Percentiles rank a stretch among this genome's conserved stretches.
phyloP scores from a whole-genome alignment of 2,797 vertebrate genomes.

The Perdix hodgsoniae region DNA sequence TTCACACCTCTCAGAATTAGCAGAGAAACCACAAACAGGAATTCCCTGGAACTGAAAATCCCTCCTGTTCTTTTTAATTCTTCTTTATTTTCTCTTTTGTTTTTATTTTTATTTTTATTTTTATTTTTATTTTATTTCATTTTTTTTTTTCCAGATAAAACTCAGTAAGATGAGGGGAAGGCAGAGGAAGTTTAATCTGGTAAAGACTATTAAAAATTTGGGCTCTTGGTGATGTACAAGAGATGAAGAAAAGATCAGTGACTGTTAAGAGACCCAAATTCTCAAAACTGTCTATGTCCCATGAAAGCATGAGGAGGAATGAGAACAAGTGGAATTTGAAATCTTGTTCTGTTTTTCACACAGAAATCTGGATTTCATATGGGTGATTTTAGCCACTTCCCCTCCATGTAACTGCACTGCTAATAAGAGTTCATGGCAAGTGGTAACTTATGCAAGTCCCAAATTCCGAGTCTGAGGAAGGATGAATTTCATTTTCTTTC shows the following conservation, averaged over 20 bases:
- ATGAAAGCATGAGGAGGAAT: not conserved
- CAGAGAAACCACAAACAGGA: not conserved
- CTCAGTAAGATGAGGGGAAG: not conserved
- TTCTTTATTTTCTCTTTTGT: no score
- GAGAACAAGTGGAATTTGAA: not conserved
- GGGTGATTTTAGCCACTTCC: not conserved
- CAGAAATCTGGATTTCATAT: not conserved
- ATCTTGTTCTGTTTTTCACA: not conserved
- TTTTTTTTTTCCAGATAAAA: no score
- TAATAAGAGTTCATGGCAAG: rapidly evolving
- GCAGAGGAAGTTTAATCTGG: not conserved
- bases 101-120: no score
- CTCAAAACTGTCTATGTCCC: not conserved
- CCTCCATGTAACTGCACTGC: not conserved
- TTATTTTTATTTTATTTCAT: not conserved
- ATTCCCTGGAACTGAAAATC: not conserved
- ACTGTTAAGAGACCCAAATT: not conserved
- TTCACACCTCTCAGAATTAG: conserved; percentile 1
- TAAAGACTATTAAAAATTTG: not conserved
- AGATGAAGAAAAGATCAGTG: not conserved
- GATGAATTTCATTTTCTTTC: not conserved
- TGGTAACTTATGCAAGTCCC: not conserved
- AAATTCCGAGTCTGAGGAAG: not conserved
- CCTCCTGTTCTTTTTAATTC: not conserved
- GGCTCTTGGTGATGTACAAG: not conserved